Evolutionary conservation across 2,797 vertebrate genomes (phyloP).

Genomic region (Eptatretus atami): DNA sequence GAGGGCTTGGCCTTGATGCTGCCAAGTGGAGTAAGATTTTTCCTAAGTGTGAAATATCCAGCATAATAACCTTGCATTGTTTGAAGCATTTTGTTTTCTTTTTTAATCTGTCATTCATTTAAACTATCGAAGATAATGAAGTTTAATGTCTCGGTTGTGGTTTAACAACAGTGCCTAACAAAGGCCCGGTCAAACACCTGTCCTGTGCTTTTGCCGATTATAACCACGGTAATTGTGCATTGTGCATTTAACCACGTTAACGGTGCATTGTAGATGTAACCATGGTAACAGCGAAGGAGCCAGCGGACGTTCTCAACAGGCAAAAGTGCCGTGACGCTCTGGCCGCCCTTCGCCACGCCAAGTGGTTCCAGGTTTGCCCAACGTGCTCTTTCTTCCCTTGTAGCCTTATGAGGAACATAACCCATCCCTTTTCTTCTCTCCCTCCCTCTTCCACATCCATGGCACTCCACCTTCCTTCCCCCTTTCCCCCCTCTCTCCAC

Average conservation of each 20-base stretch:
- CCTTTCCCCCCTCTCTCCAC: no score
- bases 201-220: no score
- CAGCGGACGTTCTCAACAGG: slow-evolving; percentile 99
- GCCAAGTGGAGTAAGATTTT: no score
- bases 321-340: slow-evolving; percentile 99
- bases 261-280: slow-evolving; percentile 99
- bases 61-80: no score
- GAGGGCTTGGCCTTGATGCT: no score
- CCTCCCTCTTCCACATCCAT: no score
- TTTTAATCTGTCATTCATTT: background rate
- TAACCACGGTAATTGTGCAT: no score
- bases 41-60: no score
- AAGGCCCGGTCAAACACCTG: background rate
- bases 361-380: slow-evolving; percentile 99
- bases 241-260: slow-evolving; percentile 83
- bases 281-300: slow-evolving; percentile 99
- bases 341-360: slow-evolving; percentile 99
- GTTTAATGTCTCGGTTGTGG: slow-evolving; percentile 19
- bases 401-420: slow-evolving; percentile 78
- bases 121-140: background rate
- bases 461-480: no score
- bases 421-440: no score
- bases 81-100: background rate
- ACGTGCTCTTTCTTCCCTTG: slow-evolving; percentile 99
- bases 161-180: slow-evolving; percentile 99